Evolutionary conservation across 2,113 vertebrate genomes (phyloP).

Genomic region (Gila orcuttii): DNA sequence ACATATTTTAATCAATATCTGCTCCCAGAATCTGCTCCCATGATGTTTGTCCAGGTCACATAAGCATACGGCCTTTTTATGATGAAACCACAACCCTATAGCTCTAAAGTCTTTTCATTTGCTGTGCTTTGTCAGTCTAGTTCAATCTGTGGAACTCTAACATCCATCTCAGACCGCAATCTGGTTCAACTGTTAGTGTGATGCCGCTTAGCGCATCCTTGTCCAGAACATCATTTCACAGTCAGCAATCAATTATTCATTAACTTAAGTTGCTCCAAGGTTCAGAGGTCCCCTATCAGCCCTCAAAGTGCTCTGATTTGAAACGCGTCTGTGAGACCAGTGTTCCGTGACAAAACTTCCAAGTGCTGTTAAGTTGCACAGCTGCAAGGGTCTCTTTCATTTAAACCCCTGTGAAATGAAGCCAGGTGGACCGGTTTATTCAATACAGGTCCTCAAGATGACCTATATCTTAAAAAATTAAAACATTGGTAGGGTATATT

Average conservation of each 20-base stretch:
- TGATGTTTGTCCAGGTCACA: neutral
- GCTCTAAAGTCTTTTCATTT: neutral
- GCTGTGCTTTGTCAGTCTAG: neutral
- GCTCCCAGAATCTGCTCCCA: neutral
- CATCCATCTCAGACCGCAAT: neutral
- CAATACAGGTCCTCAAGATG: neutral
- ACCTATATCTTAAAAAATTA: neutral
- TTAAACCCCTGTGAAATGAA: neutral
- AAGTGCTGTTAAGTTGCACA: conserved; percentile 67
- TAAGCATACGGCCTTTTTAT: neutral
- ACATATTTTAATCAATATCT: neutral
- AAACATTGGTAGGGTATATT: neutral
- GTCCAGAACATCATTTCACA: conserved; percentile 62
- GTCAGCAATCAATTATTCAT: conserved; percentile 69
- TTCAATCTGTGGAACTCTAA: neutral
- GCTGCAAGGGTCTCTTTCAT: conserved; percentile 48
- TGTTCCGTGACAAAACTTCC: conserved; percentile 64
- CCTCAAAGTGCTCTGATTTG: conserved; percentile 24
- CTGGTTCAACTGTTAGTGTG: conserved; percentile 44
- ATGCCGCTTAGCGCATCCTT: conserved; percentile 53
- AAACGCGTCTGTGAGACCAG: neutral
- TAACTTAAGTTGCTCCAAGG: conserved; percentile 58
- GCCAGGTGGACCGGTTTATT: neutral
- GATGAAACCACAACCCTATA: neutral
- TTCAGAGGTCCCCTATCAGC: conserved; percentile 7